Percentiles rank a stretch among this genome's conserved stretches.
phyloP scores from a whole-genome alignment of 2,888 invertebrate genomes.

The Drosophila anomalipes region DNA sequence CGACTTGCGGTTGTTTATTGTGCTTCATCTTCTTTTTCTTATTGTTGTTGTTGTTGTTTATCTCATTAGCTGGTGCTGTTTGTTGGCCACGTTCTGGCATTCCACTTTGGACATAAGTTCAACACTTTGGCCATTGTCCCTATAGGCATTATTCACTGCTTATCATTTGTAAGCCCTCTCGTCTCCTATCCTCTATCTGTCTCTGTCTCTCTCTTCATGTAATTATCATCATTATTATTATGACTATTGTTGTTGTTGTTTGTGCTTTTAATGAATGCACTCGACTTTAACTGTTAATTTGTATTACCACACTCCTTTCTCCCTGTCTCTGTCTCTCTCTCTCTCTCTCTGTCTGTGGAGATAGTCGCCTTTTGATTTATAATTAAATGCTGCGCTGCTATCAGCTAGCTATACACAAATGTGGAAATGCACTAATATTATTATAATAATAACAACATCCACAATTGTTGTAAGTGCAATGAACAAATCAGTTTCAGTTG shows the following conservation, averaged over 20 bases:
- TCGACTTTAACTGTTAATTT: conserved; percentile 46
- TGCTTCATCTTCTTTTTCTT: not conserved
- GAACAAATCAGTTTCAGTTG: conserved; percentile 39
- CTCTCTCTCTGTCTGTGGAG: not conserved
- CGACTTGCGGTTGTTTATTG: conserved; percentile 13
- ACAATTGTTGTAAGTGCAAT: conserved; percentile 47
- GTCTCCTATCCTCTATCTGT: not conserved
- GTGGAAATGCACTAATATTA: conserved; percentile 50
- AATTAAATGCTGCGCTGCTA: conserved; percentile 54
- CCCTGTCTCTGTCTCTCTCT: not conserved
- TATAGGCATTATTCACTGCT: conserved; percentile 22
- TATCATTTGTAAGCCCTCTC: conserved; percentile 29
- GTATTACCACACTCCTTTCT: conserved; percentile 24
- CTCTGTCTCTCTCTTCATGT: conserved; percentile 6
- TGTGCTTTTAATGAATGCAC: conserved; percentile 31
- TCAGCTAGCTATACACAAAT: conserved; percentile 47
- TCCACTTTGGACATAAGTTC: conserved; percentile 23
- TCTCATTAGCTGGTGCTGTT: conserved; percentile 64
- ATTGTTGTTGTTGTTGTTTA: conserved; percentile 30
- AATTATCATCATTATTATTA: conserved; percentile 36
- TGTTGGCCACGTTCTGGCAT: conserved; percentile 67
- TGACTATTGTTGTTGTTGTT: conserved; percentile 26
- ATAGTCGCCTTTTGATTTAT: conserved; percentile 42
- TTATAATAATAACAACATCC: conserved; percentile 28
- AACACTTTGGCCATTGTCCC: conserved; percentile 27